Evolutionary conservation across 2,888 invertebrate genomes (phyloP).

Genomic region (Lobophora halterata): DNA sequence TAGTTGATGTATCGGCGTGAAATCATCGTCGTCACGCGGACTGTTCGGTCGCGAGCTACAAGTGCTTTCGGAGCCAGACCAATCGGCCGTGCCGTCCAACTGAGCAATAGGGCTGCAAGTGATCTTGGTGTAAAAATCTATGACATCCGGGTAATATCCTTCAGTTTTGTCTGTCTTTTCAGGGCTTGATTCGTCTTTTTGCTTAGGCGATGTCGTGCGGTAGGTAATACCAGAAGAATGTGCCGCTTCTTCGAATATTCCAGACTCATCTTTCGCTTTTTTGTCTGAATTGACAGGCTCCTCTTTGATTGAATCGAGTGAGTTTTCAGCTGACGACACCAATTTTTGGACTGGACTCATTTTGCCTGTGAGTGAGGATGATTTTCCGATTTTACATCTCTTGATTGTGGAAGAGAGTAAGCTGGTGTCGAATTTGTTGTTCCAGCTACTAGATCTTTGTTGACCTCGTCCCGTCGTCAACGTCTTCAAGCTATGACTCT

Average conservation of each 20-base stretch:
- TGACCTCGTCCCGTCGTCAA: constrained; percentile 78
- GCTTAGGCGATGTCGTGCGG: constrained; percentile 61
- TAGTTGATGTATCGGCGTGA: constrained; percentile 82
- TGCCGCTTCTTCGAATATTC: constrained; percentile 60
- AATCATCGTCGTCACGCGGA: constrained; percentile 60
- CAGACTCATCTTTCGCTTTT: constrained; percentile 58
- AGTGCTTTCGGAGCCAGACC: constrained; percentile 80
- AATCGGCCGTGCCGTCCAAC: constrained; percentile 85
- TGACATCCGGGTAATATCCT: constrained; percentile 72
- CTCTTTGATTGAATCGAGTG: constrained; percentile 64
- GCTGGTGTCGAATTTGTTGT: constrained; percentile 84
- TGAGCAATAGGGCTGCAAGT: constrained; percentile 83
- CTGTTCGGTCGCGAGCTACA: constrained; percentile 72
- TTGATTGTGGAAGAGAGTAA: constrained; percentile 82
- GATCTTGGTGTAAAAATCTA: constrained; percentile 78
- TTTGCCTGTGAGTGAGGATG: constrained; percentile 68
- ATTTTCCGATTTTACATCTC: constrained; percentile 83
- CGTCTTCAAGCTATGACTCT: constrained; percentile 72
- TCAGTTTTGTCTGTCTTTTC: constrained; percentile 67
- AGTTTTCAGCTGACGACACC: constrained; percentile 49
- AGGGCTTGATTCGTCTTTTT: constrained; percentile 56
- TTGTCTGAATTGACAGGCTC: constrained; percentile 52
- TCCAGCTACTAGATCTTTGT: constrained; percentile 86
- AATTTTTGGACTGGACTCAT: constrained; percentile 65
- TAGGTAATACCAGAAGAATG: constrained; percentile 73